Percentiles rank a stretch among this genome's conserved stretches.
phyloP scores from a whole-genome alignment of 2,888 invertebrate species.

The Meiosimyza decipiens region DNA sequence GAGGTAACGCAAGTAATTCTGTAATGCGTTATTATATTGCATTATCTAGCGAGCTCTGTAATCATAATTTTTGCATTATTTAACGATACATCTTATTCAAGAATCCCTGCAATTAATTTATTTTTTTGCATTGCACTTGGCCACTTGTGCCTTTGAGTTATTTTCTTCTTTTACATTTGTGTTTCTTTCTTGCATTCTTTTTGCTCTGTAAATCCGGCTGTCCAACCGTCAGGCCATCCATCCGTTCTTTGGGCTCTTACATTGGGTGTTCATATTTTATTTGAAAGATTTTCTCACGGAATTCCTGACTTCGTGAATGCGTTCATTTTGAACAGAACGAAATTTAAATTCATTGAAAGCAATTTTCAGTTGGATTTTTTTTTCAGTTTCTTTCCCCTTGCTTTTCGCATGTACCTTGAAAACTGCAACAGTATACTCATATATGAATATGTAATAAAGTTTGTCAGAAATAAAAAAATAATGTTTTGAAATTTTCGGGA shows the following conservation, averaged over 20 bases:
- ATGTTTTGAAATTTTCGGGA: too few species aligned
- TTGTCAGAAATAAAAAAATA: too few species aligned
- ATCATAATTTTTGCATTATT: too few species aligned
- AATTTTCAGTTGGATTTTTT: conserved; percentile 8
- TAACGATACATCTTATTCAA: not conserved
- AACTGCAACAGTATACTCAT: not conserved
- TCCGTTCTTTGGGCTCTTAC: not conserved
- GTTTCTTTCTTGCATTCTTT: not conserved
- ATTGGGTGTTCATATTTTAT: not conserved
- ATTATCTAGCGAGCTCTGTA: too few species aligned
- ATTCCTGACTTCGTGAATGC: conserved; percentile 33
- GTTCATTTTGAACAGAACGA: conserved; percentile 18
- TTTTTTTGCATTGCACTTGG: conserved; percentile 4
- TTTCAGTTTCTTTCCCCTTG: not conserved
- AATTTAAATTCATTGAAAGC: conserved; percentile 35
- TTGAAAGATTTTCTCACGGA: conserved; percentile 31
- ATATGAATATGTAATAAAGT: not conserved
- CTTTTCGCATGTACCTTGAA: not conserved
- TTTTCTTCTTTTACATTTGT: not conserved
- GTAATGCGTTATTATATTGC: too few species aligned
- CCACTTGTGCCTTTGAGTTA: not conserved
- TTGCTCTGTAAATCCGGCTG: not conserved
- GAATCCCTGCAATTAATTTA: not conserved
- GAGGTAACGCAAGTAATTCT: too few species aligned
- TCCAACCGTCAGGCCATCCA: not conserved